These are phyloP conservation scores for Leptura quadrifasciata DNA, from an alignment of 2,888 invertebrate genomes.

Conservation along the genomic window DNA sequence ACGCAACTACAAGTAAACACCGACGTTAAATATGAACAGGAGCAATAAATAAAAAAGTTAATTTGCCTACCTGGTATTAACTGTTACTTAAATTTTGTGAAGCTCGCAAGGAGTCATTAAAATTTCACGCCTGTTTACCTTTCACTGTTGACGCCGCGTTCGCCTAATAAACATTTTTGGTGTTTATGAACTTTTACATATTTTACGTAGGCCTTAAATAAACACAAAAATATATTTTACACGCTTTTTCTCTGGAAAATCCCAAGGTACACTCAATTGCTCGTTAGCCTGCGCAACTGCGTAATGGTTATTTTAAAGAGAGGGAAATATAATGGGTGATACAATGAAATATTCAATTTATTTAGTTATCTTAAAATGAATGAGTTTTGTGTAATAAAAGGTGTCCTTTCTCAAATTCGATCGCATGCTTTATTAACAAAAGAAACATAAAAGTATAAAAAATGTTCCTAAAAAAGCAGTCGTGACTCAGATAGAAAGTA, in stretches of 20 bases:
- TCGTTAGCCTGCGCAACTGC: background rate
- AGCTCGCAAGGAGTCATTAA: background rate
- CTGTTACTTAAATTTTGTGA: conserved; percentile 3
- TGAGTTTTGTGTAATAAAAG: background rate
- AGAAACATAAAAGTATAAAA: no score
- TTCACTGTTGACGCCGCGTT: background rate
- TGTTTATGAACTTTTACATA: conserved; percentile 2
- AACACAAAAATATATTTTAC: background rate
- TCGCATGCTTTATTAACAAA: background rate
- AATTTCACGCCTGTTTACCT: conserved; percentile 4
- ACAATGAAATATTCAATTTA: background rate
- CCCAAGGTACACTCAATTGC: background rate
- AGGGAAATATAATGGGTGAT: background rate
- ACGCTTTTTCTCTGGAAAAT: background rate
- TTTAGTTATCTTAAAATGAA: background rate
- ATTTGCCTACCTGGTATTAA: conserved; percentile 7
- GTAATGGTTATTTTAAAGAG: background rate
- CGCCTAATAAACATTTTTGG: background rate
- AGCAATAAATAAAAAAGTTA: conserved; percentile 2
- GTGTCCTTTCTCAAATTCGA: no score
- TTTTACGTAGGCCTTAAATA: no score
- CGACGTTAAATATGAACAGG: background rate
- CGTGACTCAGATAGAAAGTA: no score
- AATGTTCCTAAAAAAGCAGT: no score
- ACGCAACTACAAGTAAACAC: background rate